These are phyloP conservation scores for Idaea dimidiata DNA, from an alignment of 2,888 invertebrate genomes.

Conservation along the genomic window DNA sequence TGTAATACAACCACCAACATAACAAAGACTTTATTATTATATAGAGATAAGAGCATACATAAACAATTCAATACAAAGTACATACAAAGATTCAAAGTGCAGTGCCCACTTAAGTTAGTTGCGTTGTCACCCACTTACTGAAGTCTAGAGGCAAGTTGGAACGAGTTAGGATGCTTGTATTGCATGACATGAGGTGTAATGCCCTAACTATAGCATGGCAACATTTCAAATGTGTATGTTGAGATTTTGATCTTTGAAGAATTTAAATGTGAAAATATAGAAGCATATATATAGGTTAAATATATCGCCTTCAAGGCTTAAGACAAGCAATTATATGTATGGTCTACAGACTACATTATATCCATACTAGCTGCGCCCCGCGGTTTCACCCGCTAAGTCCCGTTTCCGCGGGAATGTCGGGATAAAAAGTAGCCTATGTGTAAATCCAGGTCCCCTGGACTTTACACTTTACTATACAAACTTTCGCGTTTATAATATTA, in stretches of 20 bases:
- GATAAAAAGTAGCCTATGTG: no score
- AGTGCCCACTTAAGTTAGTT: background rate
- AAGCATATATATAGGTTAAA: no score
- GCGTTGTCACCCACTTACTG: background rate
- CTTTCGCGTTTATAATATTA: no score
- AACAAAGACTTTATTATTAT: background rate
- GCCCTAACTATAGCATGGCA: background rate
- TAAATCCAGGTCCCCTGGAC: no score
- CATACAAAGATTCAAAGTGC: background rate
- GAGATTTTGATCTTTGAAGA: background rate
- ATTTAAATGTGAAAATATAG: background rate
- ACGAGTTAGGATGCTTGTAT: background rate
- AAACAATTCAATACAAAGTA: background rate
- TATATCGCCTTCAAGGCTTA: no score
- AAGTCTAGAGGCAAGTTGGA: background rate
- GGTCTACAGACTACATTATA: no score
- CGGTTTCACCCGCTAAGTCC: no score
- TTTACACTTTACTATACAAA: no score
- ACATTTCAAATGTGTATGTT: background rate
- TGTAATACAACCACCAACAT: background rate
- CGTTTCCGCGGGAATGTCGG: no score
- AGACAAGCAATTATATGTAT: no score
- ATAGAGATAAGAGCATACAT: background rate
- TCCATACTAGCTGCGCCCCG: no score
- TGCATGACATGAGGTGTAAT: background rate